These are phyloP conservation scores for Tetramorium parvispinum DNA, from an alignment of 1,140 invertebrate species.

Conservation along the genomic window DNA sequence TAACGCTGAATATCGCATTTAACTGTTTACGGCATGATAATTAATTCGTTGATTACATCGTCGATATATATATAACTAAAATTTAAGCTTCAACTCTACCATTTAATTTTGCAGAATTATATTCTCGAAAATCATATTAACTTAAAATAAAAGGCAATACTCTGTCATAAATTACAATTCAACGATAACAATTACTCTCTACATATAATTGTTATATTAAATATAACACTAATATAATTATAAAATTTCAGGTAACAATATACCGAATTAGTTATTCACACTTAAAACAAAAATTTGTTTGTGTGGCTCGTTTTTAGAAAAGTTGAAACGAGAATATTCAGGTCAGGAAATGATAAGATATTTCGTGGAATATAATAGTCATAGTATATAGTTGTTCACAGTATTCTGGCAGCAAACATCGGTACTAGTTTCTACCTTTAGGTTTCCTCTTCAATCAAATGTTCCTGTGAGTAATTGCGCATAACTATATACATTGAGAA, in stretches of 20 bases:
- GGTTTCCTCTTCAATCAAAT: constrained; percentile 4
- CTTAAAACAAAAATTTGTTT: background rate
- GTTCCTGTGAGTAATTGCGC: background rate
- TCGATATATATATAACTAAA: background rate
- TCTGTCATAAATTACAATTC: background rate
- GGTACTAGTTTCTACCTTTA: constrained; percentile 3
- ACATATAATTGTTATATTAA: background rate
- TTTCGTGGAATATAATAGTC: background rate
- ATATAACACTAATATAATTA: background rate
- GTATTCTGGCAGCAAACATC: background rate
- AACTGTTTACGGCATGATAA: constrained; percentile 16
- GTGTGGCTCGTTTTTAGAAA: background rate
- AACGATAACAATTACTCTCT: background rate
- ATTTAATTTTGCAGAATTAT: constrained; percentile 10
- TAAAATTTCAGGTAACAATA: background rate
- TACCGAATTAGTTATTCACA: background rate
- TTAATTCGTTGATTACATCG: constrained; percentile 7
- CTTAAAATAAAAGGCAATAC: background rate
- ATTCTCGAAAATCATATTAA: background rate
- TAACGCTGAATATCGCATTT: constrained; percentile 22
- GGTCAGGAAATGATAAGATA: background rate
- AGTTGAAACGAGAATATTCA: background rate
- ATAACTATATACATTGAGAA: background rate
- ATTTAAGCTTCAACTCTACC: background rate
- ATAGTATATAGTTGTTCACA: background rate